Evolutionary conservation across 2,113 vertebrate species (phyloP), one percentile per base, ranked within the genome.

Genomic region (Bungarus multicinctus): DNA sequence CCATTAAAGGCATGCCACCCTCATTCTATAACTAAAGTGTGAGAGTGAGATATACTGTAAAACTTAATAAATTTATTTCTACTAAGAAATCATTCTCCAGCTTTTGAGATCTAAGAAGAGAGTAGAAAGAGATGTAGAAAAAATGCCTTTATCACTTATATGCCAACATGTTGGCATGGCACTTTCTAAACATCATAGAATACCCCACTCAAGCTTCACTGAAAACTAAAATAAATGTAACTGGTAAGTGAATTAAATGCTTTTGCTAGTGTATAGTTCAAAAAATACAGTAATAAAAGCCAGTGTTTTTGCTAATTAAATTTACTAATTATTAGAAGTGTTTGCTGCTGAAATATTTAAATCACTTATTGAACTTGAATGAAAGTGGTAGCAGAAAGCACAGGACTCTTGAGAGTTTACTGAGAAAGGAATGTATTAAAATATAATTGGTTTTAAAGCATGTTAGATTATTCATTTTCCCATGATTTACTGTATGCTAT

Each of bases 391-490:
- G 74, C 90, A 94, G 93, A 96, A 93, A 93, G 89, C 94, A 43
- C 92, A 93, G 30, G 95, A 93, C 94, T 97, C 96, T 92, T 95
- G 95, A 97, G 92, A 90, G 92, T 91, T 95, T 91, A 81, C 91
- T 92, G 93, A 96, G 92, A 89, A 96, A 88, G 94, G 89, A 96
- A 4, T 90, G 81, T 89, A 96, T 96, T 97, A 96, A 97, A 96
- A 96, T 89, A 96, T 96, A 97, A 97, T 97, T 97, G 93, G 86
- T 92, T 97, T 97, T 96, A 97, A 97, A 96, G 88, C 22, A 95
- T 91, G 25, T 92, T 96, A 97, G 93, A 97, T 97, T 96, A 96
- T 95, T 92, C 85, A 94, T 97, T 97, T 96, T 96, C 93, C 92
- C 90, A 39, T 90, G 88, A 96, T 96, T 97, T 96, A 69, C 60